phyloP scores from a whole-genome alignment of 2,113 vertebrate species.

The cattle (Bos taurus) region DNA sequence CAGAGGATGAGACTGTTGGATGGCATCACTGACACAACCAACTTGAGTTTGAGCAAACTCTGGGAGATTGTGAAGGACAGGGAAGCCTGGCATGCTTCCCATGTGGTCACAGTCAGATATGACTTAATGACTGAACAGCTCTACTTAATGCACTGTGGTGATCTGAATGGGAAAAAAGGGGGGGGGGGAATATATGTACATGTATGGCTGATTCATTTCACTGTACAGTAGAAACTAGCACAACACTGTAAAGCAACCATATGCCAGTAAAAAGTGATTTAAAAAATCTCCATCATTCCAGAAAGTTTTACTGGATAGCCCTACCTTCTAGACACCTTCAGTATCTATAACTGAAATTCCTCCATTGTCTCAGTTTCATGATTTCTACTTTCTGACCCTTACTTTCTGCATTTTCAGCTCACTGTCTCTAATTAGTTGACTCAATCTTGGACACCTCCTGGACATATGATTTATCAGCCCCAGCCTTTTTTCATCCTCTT shows the following conservation, averaged over 20 bases:
- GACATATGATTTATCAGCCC: background rate
- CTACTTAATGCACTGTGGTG: background rate
- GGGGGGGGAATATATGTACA: background rate
- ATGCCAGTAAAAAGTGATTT: background rate
- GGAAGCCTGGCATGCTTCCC: background rate
- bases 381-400: background rate
- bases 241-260: background rate
- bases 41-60: background rate
- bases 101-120: background rate
- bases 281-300: background rate
- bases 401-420: background rate
- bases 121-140: background rate
- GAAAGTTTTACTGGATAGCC: background rate
- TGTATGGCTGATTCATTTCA: background rate
- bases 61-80: background rate
- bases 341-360: background rate
- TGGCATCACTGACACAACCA: background rate
- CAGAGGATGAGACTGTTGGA: background rate
- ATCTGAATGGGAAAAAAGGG: background rate
- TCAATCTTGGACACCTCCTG: background rate
- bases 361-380: background rate
- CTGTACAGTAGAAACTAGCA: background rate
- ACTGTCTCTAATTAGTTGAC: background rate
- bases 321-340: background rate
- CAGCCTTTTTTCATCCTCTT: background rate